A percentile compares a stretch with the other conserved stretches of the same genome.
phyloP scores from a whole-genome alignment of 1,140 invertebrate species.

The Solenopsis fugax region DNA sequence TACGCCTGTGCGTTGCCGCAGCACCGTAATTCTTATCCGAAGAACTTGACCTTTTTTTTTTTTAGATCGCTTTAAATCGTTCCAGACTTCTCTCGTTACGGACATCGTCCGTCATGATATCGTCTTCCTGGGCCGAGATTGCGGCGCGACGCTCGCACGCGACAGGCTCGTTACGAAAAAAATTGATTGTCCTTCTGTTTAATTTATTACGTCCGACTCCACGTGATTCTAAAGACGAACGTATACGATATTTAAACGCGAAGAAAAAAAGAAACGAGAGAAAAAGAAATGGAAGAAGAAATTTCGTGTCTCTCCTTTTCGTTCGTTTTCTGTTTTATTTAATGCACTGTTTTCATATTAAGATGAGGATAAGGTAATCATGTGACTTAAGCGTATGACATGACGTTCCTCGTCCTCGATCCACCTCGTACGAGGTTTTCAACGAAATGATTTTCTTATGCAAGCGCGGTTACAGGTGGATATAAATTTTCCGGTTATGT shows the following conservation, averaged over 20 bases:
- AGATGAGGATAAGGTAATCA: not conserved
- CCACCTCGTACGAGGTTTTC: not conserved
- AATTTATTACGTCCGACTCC: not conserved
- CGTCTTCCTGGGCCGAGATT: not conserved
- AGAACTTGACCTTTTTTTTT: conserved; percentile 67
- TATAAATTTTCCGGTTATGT: conserved; percentile 51
- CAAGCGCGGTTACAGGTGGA: conserved; percentile 15
- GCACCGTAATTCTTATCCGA: conserved; percentile 76
- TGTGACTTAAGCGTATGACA: not conserved
- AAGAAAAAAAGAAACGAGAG: not conserved
- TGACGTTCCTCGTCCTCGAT: not conserved
- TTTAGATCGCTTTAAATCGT: conserved; percentile 34
- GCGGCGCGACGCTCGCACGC: not conserved
- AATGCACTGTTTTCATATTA: not conserved
- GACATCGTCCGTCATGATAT: conserved; percentile 1
- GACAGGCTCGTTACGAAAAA: conserved; percentile 27
- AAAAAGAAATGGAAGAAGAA: not conserved
- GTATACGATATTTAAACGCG: not conserved
- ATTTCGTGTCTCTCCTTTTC: not conserved
- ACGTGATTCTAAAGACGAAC: not conserved
- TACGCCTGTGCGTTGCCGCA: conserved; percentile 61
- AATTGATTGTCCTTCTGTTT: conserved; percentile 13
- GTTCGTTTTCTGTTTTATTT: not conserved
- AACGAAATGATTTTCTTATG: conserved; percentile 49
- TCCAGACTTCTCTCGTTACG: not conserved